Evolutionary conservation across 2,113 vertebrate genomes (phyloP), one percentile per base, ranked within the genome.

Genomic region (Rutilus rutilus): DNA sequence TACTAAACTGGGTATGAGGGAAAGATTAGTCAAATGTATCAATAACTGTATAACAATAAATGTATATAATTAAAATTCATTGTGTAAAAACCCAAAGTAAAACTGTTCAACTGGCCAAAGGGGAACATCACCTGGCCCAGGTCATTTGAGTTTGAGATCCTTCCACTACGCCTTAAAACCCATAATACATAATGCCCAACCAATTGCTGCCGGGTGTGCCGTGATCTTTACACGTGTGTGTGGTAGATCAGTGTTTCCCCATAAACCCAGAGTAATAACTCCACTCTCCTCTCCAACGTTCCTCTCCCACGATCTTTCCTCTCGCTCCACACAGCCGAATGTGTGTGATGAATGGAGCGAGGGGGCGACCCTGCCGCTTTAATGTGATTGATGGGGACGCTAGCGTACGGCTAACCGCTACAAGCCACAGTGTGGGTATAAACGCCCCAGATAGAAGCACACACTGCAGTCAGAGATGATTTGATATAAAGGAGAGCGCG

Each of bases 311-410:
- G 14, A 36, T 69, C 57, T 81, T 82, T 82, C 25, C 79, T 82
- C 42, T 52, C 5, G 42, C 84, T 79, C 64, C 10, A 0, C 64
- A 86, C 54, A 82, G 19, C 25, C 67, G 54, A 47, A 47, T 57
- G 42, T 79, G 27, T 73, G 23, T 76, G 86, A 80, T 67, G 59
- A 86, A 85, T 78, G 57, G 14, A 62, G 33, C 17, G 1, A 25
- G 64, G 42, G 67, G 76, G 60, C 33, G 47, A 9, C 60, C n/a
- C 67, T 25, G n/a, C 50, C 71, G 14, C 27, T 65, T 76, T 86
- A 64, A 86, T 76, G 74, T 42, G 86, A 90, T 86, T 80, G 82
- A 90, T 85, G 86, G 57, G 77, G 15, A 71, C 42, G 47, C 47
- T 83, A 67, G 59, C 27, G n/a, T 17, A 33, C 62, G 81, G 69